Base-by-base conservation (phyloP, 2,113 vertebrate species). In the Falco punctatus region DNA sequence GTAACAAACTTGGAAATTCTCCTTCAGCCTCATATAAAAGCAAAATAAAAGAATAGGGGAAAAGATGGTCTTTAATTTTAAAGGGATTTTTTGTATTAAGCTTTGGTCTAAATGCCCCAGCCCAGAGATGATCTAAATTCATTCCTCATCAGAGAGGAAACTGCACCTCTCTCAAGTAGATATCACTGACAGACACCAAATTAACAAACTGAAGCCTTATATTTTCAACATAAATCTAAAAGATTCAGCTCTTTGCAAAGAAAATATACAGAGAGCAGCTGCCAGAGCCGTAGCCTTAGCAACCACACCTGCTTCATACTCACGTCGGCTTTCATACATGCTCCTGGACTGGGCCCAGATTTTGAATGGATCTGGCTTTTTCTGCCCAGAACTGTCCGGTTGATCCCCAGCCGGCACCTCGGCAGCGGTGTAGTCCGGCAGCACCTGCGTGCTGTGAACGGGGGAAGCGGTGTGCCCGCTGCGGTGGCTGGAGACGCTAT, bases 311-410 rank as follows among this genome's bases (percentile, higher is more conserved):
- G 86, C 77, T 70, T 30, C 88, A 97, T 99, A 99, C 99, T 99
- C 98, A 99, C 99, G 99, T 99, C 99, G 99, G 99, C 99, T 99
- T 99, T 99, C 99, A 99, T 99, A 99, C 99, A 99, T 99, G 99
- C 99, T 99, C 99, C 99, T 99, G 97, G 99, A 99, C 98, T 99
- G 99, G 97, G 99, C 99, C 99, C 99, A 99, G 98, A 99, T 99
- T 98, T 99, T 99, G 98, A 99, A 99, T 10, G 99, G 99, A 97
- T 99, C 99, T 44, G 99, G 99, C 98, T 99, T 99, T 94, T 99
- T 99, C 98, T 99, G 99, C 96, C 98, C 98, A 96, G 99, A 97
- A 86, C 96, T 96, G 98, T 99, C 99, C 3, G 97, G 98, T 40
- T 98, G 97, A 87, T 99, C 99, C 16, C 95, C 75, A 54, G 97